Conservation (phyloP, 2,797 vertebrate species). For the Malurus splendens region DNA sequence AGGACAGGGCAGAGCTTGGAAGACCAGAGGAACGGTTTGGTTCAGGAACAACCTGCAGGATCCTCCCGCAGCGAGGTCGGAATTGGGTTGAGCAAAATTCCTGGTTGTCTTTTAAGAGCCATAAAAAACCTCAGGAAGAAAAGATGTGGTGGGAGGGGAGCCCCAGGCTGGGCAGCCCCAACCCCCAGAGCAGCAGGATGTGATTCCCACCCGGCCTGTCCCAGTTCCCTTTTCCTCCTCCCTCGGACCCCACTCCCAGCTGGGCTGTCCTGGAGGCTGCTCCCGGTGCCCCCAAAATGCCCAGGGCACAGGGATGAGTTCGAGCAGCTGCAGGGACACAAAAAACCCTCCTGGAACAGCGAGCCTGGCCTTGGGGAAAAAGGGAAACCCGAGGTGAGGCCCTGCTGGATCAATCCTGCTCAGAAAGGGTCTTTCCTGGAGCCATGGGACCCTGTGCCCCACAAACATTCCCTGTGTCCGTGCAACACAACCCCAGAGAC, state of each 20-base stretch:
- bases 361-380: rapidly evolving
- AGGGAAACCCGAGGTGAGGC: not conserved
- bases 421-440: not conserved
- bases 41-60: not conserved
- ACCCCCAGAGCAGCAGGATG: not conserved
- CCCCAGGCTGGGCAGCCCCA: not conserved
- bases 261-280: not conserved
- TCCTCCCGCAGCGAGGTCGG: not conserved
- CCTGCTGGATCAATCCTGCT: not conserved
- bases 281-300: rapidly evolving
- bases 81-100: not conserved
- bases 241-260: not conserved
- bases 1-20: constrained; percentile 50
- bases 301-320: not conserved
- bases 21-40: constrained; percentile 47
- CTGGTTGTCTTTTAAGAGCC: not conserved
- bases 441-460: rapidly evolving
- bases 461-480: not conserved
- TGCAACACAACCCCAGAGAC: not conserved
- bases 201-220: not conserved
- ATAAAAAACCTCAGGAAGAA: not conserved
- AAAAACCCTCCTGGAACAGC: not conserved
- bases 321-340: rapidly evolving
- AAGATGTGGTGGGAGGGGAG: not conserved
- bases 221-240: not conserved